Conservation (phyloP, 2,797 vertebrate genomes). For the Artibeus jamaicensis region DNA sequence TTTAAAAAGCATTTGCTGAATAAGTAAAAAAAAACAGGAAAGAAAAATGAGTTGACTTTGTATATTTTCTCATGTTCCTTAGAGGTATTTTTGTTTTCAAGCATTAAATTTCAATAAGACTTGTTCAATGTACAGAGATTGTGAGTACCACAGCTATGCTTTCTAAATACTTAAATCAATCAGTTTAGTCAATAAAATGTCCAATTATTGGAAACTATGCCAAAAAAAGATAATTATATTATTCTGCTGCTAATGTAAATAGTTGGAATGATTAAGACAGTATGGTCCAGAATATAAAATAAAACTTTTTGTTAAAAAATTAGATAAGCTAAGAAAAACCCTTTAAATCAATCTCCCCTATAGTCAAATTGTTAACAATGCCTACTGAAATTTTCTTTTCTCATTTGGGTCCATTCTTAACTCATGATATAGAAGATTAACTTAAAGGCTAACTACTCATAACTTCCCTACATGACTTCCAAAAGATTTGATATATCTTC, state of each 20-base stretch:
- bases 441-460: neutral
- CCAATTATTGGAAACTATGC: neutral
- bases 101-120: neutral
- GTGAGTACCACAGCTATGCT: neutral
- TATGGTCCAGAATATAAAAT: conserved; percentile 31
- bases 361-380: neutral
- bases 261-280: neutral
- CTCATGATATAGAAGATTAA: neutral
- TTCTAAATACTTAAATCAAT: conserved; percentile 2
- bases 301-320: conserved; percentile 2
- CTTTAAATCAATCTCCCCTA: neutral
- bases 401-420: conserved; percentile 12
- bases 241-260: conserved; percentile 5
- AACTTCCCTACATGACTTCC: neutral
- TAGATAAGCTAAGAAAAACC: conserved; percentile 1
- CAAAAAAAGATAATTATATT: neutral
- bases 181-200: neutral
- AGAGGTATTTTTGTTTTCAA: conserved; percentile 8
- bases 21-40: neutral
- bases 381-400: neutral
- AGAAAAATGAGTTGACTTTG: neutral
- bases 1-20: neutral
- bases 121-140: neutral
- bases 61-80: neutral
- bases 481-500: neutral